Evolutionary conservation across 35 echinoderm and acorn worm genomes (phyloP).

Genomic region (Ophiothrix spiculata): DNA sequence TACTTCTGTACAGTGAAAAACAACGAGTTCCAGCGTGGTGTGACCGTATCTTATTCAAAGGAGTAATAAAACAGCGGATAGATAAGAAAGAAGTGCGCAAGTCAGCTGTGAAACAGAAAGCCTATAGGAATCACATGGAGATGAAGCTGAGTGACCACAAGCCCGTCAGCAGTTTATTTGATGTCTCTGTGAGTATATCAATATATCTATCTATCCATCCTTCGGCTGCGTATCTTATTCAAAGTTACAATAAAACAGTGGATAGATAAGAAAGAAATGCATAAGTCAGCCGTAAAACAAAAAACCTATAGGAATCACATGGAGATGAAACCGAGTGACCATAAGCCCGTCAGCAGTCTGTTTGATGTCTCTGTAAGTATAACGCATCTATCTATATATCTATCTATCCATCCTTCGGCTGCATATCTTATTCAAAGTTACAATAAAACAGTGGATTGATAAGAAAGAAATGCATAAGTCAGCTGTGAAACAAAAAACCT

Average conservation of each 20-base stretch:
- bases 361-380: slow-evolving; percentile 77
- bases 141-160: slow-evolving; percentile 93
- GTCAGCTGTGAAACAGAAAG: slow-evolving; percentile 52
- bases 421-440: too few relatives aligned
- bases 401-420: too few relatives aligned
- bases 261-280: too few relatives aligned
- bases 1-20: slow-evolving; percentile 82
- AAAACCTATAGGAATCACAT: slow-evolving; percentile 75
- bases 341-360: slow-evolving; percentile 94
- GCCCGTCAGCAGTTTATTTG: slow-evolving; percentile 91
- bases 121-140: slow-evolving; percentile 72
- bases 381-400: too few relatives aligned
- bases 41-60: slow-evolving; percentile 86
- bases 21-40: slow-evolving; percentile 95
- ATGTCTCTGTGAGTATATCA: slow-evolving; percentile 67
- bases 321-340: slow-evolving; percentile 77
- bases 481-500: too few relatives aligned
- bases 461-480: too few relatives aligned
- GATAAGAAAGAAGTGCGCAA: too few relatives aligned
- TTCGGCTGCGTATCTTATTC: slow-evolving; percentile 94
- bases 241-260: slow-evolving; percentile 22
- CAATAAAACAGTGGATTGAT: too few relatives aligned
- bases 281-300: slow-evolving; percentile 48
- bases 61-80: too few relatives aligned
- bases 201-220: not conserved